Evolutionary conservation across 92 coral and sea anemone genomes (phyloP), one percentile per base, ranked within the genome.

Genomic region (Epizoanthus scotinus): DNA sequence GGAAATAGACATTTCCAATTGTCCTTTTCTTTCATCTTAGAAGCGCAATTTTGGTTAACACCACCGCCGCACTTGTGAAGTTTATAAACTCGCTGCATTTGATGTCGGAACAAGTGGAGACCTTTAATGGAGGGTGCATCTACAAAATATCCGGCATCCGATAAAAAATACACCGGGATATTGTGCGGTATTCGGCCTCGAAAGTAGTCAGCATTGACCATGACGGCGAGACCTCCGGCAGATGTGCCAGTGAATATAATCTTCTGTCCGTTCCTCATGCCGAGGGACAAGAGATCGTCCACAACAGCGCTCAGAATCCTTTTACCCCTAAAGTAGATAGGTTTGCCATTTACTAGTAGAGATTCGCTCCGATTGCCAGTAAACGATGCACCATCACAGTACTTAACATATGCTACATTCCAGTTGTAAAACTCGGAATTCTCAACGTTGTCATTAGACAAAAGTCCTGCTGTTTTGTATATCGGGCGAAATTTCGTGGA

Each of bases 381-480:
- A 56, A 89, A 96, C 26, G 99, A 96, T 42, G 94, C 89, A 1
- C 99, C 99, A 64, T 96, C 99, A 61, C 99, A 96, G 84, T 96
- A 96, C n/a, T 88, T 87, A 62, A 96, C 85, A 59, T 77, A 96
- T 68, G 88, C 99, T 17, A 86, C 90, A 82, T 91, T 93, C 99
- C 99, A 96, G 91, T 93, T 80, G 87, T 91, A 86, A 87, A 93
- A 96, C 61, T 87, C 81, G 0, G 92, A 90, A 54, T 96, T 96
- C 27, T 82, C 81, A 40, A 81, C 62, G 24, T 38, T 21, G 34
- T 78, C 77, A 44, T 71, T 75, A 15, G 98, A 94, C 17, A 93
- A 77, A 69, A 96, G 49, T 21, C 98, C 99, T 22, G 83, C 94
- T 8, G 91, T 87, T 63, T 86, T 81, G 14, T 59, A 31, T 49